Percentiles rank a stretch among this genome's conserved stretches.
Evolutionary conservation across 2,113 vertebrate genomes (phyloP).

Genomic region (Ibidorhyncha struthersii): DNA sequence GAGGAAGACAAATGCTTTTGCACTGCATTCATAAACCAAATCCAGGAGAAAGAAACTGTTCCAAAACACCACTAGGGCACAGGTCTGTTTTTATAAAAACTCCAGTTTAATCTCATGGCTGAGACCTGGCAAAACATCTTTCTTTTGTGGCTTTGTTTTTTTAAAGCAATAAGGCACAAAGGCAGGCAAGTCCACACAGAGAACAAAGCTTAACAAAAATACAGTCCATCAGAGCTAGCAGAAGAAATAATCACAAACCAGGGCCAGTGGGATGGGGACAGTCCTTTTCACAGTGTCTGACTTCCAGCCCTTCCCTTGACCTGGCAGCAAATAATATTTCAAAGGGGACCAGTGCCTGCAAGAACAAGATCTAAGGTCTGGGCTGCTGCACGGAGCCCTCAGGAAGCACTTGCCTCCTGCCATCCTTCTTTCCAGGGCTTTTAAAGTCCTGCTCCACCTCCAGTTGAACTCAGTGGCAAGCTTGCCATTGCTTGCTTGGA

Average conservation of each 20-base stretch:
- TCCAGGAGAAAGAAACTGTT: not conserved
- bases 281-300: not conserved
- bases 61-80: conserved; percentile 51
- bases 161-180: conserved; percentile 32
- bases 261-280: not conserved
- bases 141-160: not conserved
- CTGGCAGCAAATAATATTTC: not conserved
- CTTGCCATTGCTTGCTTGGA: not conserved
- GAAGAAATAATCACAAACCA: conserved; percentile 8
- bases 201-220: conserved; percentile 35
- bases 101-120: conserved; percentile 75
- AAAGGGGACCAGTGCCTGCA: not conserved
- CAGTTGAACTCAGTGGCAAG: not conserved
- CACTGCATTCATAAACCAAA: not conserved
- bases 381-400: not conserved
- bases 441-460: not conserved
- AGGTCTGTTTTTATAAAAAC: conserved; percentile 66
- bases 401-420: not conserved
- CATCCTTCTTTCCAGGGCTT: not conserved
- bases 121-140: conserved; percentile 59
- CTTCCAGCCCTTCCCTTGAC: not conserved
- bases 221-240: conserved; percentile 11
- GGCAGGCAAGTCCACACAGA: conserved; percentile 27
- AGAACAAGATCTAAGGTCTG: not conserved
- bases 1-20: not conserved